These are phyloP conservation scores for Drosophila greeni DNA, from an alignment of 2,888 invertebrate species.

Conservation along the genomic window DNA sequence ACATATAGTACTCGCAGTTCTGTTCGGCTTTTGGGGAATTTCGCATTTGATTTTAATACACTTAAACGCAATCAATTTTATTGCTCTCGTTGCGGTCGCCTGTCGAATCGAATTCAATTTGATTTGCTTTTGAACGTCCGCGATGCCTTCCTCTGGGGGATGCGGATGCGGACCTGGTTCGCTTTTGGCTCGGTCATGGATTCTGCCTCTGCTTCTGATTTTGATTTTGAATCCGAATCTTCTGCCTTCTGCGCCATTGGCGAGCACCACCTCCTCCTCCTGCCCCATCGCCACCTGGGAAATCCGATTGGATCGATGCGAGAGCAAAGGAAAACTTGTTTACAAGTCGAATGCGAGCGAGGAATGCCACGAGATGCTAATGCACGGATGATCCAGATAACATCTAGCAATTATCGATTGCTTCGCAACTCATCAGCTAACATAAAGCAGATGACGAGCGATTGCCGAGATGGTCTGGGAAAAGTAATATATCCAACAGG, in stretches of 20 bases:
- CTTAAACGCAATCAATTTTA: constrained; percentile 72
- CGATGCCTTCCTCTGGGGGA: constrained; percentile 25
- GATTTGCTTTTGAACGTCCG: constrained; percentile 63
- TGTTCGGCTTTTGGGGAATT: constrained; percentile 22
- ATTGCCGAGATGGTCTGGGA: constrained; percentile 53
- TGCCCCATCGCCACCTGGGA: constrained; percentile 26
- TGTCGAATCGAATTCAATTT: constrained; percentile 70
- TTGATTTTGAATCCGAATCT: not conserved
- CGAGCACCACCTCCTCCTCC: constrained; percentile 13
- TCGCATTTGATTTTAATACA: constrained; percentile 68
- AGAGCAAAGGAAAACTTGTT: constrained; percentile 49
- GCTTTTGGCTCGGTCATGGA: constrained; percentile 25
- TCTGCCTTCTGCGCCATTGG: constrained; percentile 28
- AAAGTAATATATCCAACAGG: not conserved
- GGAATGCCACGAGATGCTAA: constrained; percentile 64
- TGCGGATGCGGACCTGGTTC: constrained; percentile 13
- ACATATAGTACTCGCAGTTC: no score
- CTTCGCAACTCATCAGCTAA: constrained; percentile 59
- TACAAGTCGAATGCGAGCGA: constrained; percentile 58
- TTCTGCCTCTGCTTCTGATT: not conserved
- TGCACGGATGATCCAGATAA: constrained; percentile 38
- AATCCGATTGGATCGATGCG: constrained; percentile 1
- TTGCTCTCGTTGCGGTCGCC: constrained; percentile 69
- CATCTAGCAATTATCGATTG: constrained; percentile 9
- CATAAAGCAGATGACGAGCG: constrained; percentile 68